Evolutionary conservation across 2,113 vertebrate species (phyloP), one percentile per base, ranked within the genome.

Genomic region (Gadus macrocephalus): DNA sequence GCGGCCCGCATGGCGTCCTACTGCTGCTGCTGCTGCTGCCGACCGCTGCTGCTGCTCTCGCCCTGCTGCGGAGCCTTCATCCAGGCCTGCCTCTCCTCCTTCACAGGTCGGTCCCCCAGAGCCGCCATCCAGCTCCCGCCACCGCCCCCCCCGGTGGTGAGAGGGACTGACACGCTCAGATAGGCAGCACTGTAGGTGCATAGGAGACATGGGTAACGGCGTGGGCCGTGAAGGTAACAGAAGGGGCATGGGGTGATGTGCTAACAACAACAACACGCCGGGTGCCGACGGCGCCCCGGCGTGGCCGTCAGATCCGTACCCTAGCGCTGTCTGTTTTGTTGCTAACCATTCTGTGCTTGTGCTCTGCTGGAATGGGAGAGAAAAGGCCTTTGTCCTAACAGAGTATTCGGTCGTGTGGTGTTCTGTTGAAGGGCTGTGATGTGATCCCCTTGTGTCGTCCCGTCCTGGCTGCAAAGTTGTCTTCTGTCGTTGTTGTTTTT

Each of bases 171-270:
- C 71, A 66, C 81, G 3, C 17, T 81, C 82, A 84, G 72, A 77
- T 81, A 85, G 72, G 64, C 78, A 69, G 76, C 72, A 80, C 76
- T 71, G 65, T 78, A 86, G 78, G 58, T 83, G 62, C 76, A 66
- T 82, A 69, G 66, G 77, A 83, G 80, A 68, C 79, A 93, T 93
- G 92, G 92, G 92, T 89, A 90, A 88, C 83, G 80, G 71, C 66
- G 76, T 86, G 85, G 88, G 81, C 75, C 86, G 89, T 79, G 88
- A 92, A 93, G 92, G 91, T 92, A 93, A 91, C 2, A 60, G 31
- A 35, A 53, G 67, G 76, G 15, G 67, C 25, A 59, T 25, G 25
- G 81, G 75, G 82, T 85, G 80, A 71, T 68, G 82, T 86, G 76
- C 80, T 63, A 74, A 53, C 84, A 17, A 6, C 84, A 17, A 6